Evolutionary conservation across 2,888 invertebrate species (phyloP), one percentile per base, ranked within the genome.

Genomic region (Dasysyrphus albostriatus): DNA sequence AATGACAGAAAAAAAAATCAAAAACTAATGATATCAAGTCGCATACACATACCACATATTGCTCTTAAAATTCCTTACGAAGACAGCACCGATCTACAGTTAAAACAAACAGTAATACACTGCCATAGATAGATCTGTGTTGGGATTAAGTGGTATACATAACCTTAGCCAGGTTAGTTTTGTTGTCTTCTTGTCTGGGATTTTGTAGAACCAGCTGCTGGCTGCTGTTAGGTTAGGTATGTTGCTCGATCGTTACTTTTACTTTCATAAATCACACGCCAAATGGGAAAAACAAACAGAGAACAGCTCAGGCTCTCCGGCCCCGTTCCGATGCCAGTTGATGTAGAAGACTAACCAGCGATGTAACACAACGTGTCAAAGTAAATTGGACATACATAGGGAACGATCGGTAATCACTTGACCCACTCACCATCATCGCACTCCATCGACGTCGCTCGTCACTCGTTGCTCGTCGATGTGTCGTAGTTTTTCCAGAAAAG

Each of bases 211-310:
- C 80, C 80, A 77, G 83, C 88, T 65, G 83, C 87, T 83, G 73
- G 83, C 56, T 76, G 79, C 56, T 76, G 80, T 47, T 47, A 24
- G 24, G 51, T 39, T 12, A 37, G 59, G 70, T 59, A 73, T 73
- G 42, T 37, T 56, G 72, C 39, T 58, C 39, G 80, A 83, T 88
- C 82, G 84, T 82, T 83, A 88, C 85, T 88, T 88, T 88, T 83
- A 88, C 85, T 88, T 88, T 88, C 88, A 88, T 88, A 88, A 88
- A 88, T 88, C 88, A 87, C 88, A 88, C 82, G 70, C 72, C 78
- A 87, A 87, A 82, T 78, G 82, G 74, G 63, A 75, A 65, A 78
- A 78, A 76, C 65, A 65, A 67, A 65, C 74, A 78, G 44, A 78
- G 54, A 78, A 47, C 74, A 67, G 70, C 65, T 58, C 65, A 77